These are phyloP conservation scores for Battus philenor DNA, from an alignment of 1,140 invertebrate species.

Conservation along the genomic window DNA sequence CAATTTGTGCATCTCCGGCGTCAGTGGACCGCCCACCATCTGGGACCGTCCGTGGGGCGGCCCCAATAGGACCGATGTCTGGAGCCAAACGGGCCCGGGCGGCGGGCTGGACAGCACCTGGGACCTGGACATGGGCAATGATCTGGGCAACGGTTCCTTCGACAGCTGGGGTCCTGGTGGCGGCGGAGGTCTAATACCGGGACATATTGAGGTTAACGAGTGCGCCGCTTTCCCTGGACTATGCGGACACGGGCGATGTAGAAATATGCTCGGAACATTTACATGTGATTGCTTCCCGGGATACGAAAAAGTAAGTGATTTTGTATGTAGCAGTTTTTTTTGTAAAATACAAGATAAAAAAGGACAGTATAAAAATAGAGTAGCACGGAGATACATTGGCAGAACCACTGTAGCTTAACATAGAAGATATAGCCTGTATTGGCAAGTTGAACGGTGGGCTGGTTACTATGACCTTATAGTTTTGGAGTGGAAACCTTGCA, in stretches of 20 bases:
- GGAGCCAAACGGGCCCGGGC: slow-evolving; percentile 24
- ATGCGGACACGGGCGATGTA: slow-evolving; percentile 86
- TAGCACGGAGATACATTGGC: no score
- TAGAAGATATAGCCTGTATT: no score
- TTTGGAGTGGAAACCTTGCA: no score
- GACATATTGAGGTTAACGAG: slow-evolving; percentile 90
- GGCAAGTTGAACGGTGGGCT: no score
- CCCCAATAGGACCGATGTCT: slow-evolving; percentile 29
- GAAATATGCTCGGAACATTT: slow-evolving; percentile 79
- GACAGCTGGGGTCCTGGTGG: slow-evolving; percentile 24
- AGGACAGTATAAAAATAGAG: no score
- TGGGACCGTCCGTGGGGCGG: slow-evolving; percentile 38
- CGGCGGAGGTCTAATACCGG: slow-evolving; percentile 76
- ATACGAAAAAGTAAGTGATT: slow-evolving; percentile 76
- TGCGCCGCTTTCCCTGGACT: slow-evolving; percentile 90
- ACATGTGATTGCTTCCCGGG: slow-evolving; percentile 84
- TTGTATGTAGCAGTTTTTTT: no score
- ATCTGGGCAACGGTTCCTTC: slow-evolving; percentile 23
- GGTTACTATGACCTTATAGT: no score
- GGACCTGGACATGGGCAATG: slow-evolving; percentile 20
- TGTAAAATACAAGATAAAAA: no score
- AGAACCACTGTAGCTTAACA: no score
- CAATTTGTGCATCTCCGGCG: slow-evolving; percentile 50
- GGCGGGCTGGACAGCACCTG: slow-evolving; percentile 12
- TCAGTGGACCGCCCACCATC: slow-evolving; percentile 21